phyloP scores from a whole-genome alignment of 2,113 vertebrate species.

The Semnornis frantzii region DNA sequence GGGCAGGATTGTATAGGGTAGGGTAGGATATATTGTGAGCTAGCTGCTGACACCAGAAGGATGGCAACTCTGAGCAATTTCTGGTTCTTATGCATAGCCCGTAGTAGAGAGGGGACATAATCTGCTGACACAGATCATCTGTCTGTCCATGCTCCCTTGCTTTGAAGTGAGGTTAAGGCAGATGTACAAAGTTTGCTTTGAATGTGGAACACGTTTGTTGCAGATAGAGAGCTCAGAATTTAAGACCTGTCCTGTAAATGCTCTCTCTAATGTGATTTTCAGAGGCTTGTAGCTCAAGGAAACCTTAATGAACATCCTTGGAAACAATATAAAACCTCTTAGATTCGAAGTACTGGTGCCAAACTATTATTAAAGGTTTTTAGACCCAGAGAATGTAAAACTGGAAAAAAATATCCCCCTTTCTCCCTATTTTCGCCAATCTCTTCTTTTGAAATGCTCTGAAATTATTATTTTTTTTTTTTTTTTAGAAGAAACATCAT shows the following conservation, averaged over 20 bases:
- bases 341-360: not conserved
- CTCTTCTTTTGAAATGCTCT: not conserved
- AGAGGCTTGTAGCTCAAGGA: constrained; percentile 34
- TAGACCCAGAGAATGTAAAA: constrained; percentile 4
- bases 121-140: not conserved
- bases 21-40: not conserved
- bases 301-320: constrained; percentile 38
- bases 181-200: not conserved
- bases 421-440: not conserved
- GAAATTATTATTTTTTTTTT: not conserved
- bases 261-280: constrained; percentile 34
- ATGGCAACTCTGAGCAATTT: not conserved
- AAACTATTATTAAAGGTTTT: constrained; percentile 20
- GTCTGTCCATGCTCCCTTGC: rapidly evolving
- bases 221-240: not conserved
- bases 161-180: not conserved
- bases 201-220: not conserved
- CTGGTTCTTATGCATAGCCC: not conserved
- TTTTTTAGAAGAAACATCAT: not conserved
- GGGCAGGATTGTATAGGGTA: rapidly evolving
- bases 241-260: constrained; percentile 19
- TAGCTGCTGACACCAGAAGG: not conserved
- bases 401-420: not conserved
- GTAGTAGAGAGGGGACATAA: not conserved
- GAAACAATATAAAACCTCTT: constrained; percentile 16